Percentiles rank a stretch among this genome's conserved stretches.
These are phyloP conservation scores for Helicolenus hilgendorfi DNA, from an alignment of 2,797 vertebrate species.

Conservation along the genomic window DNA sequence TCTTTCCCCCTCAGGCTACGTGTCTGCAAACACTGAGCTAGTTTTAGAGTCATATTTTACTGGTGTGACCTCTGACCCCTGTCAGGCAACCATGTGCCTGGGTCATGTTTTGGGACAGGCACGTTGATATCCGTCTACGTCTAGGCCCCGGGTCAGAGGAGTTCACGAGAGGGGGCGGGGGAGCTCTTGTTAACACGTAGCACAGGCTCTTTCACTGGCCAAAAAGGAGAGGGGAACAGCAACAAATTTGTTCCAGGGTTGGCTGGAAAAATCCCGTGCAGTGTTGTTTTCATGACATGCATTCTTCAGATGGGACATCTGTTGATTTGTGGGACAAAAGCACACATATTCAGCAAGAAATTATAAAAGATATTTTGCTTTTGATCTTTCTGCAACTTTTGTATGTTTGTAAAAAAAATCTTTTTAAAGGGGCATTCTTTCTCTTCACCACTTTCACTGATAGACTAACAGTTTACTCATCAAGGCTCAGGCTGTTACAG, in stretches of 20 bases:
- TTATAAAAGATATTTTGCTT: not conserved
- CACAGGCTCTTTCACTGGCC: constrained; percentile 20
- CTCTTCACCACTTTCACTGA: not conserved
- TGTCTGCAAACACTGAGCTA: constrained; percentile 28
- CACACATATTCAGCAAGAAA: not conserved
- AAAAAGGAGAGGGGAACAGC: constrained; percentile 22
- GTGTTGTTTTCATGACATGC: constrained; percentile 39
- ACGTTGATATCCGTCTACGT: constrained; percentile 69
- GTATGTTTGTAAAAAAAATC: not conserved
- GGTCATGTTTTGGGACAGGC: constrained; percentile 84
- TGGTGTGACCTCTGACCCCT: constrained; percentile 80
- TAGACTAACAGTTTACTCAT: not conserved
- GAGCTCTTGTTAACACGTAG: constrained; percentile 58
- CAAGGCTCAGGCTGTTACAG: too few relatives aligned
- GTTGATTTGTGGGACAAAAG: not conserved
- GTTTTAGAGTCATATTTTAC: constrained; percentile 80
- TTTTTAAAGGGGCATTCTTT: not conserved
- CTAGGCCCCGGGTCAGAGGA: constrained; percentile 63
- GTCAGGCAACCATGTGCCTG: constrained; percentile 85
- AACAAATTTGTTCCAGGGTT: constrained; percentile 36
- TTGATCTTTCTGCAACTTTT: not conserved
- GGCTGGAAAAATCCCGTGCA: constrained; percentile 28
- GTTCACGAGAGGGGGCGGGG: constrained; percentile 65
- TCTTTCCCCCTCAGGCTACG: not conserved
- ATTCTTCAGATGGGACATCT: constrained; percentile 19